phyloP scores from a whole-genome alignment of 2,113 vertebrate species.

The Erpornis zantholeuca region DNA sequence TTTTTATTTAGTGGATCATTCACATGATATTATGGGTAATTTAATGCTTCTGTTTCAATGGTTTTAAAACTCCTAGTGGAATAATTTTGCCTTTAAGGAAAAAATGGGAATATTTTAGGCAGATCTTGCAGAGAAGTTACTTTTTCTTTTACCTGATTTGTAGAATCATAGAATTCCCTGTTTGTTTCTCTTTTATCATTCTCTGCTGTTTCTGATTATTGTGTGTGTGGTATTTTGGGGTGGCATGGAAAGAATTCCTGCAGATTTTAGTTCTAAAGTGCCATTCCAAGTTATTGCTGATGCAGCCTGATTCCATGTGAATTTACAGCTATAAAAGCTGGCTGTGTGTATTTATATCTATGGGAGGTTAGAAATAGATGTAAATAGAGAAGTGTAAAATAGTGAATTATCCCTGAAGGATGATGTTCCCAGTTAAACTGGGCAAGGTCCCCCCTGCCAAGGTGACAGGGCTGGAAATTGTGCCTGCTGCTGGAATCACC shows the following conservation, averaged over 20 bases:
- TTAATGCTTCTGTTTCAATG: neutral
- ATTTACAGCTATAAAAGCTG: neutral
- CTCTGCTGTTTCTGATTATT: neutral
- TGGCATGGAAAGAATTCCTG: neutral
- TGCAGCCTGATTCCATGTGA: neutral
- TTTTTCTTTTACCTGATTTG: neutral
- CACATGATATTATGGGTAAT: neutral
- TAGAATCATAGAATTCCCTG: neutral
- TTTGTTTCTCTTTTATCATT: neutral
- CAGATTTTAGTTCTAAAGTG: neutral
- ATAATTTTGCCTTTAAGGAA: neutral
- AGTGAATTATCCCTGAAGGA: neutral
- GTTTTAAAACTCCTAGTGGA: neutral
- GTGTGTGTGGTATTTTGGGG: neutral
- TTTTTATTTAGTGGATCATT: neutral
- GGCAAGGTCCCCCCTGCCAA: neutral
- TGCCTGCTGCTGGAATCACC: neutral
- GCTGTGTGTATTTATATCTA: fast-evolving
- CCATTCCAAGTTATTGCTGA: neutral
- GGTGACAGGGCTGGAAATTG: neutral
- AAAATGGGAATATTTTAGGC: neutral
- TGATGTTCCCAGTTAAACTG: neutral
- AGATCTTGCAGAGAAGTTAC: neutral
- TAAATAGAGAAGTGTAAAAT: neutral
- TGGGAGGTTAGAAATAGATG: neutral